phyloP scores from a whole-genome alignment of 2,888 invertebrate species.

The Brassicogethes aeneus region DNA sequence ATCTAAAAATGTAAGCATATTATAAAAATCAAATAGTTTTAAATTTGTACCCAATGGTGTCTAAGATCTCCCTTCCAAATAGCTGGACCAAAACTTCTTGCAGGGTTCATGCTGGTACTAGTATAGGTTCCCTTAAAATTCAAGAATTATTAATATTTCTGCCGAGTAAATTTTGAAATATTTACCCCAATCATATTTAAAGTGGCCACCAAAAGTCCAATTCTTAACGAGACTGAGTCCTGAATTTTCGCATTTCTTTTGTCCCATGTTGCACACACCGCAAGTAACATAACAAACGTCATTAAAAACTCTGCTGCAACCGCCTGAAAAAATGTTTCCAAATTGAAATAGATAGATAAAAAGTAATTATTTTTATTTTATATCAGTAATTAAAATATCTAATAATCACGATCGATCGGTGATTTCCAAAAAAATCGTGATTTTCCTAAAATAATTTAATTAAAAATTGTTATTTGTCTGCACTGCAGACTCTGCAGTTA shows the following conservation, averaged over 20 bases:
- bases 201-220: slow-evolving; percentile 56
- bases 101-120: slow-evolving; percentile 63
- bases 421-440: too few relatives aligned
- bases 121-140: slow-evolving; percentile 44
- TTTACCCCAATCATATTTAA: slow-evolving; percentile 57
- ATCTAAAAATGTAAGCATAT: slow-evolving; percentile 25
- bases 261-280: slow-evolving; percentile 65
- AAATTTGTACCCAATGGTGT: slow-evolving; percentile 55
- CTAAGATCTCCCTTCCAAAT: slow-evolving; percentile 56
- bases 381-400: too few relatives aligned
- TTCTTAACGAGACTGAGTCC: slow-evolving; percentile 56
- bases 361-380: too few relatives aligned
- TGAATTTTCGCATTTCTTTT: slow-evolving; percentile 51
- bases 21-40: background rate
- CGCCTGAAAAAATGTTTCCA: slow-evolving; percentile 40
- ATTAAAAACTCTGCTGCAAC: slow-evolving; percentile 54
- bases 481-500: too few relatives aligned
- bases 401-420: too few relatives aligned
- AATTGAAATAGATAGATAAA: too few relatives aligned
- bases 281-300: slow-evolving; percentile 53
- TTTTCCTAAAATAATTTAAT: too few relatives aligned
- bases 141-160: slow-evolving; percentile 1
- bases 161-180: slow-evolving; percentile 8
- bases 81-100: slow-evolving; percentile 60
- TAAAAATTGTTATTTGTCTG: too few relatives aligned